A percentile compares a stretch with the other conserved stretches of the same genome.
Evolutionary conservation across 1,140 invertebrate genomes (phyloP).

Genomic region (Brachionus plicatilis): DNA sequence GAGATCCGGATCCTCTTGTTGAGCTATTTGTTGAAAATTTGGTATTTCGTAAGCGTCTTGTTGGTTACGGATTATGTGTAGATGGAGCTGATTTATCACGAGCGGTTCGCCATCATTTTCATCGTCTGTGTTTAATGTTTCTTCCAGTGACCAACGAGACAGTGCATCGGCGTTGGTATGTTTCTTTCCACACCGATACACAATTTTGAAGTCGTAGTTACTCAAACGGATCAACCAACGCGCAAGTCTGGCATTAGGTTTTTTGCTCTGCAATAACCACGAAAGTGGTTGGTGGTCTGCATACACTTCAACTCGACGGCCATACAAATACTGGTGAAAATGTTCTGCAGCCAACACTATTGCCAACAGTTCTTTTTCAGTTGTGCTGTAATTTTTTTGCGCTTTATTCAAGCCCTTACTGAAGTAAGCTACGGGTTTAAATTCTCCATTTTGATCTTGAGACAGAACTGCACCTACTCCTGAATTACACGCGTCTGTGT

Average conservation of each 20-base stretch:
- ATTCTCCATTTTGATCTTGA: too few relatives aligned
- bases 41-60: too few relatives aligned
- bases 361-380: too few relatives aligned
- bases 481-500: conserved; percentile 55
- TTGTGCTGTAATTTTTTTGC: too few relatives aligned
- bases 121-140: not conserved
- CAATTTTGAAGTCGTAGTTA: not conserved
- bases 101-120: not conserved
- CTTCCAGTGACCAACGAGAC: conserved; percentile 37
- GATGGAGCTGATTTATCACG: too few relatives aligned
- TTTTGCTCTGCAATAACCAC: conserved; percentile 46
- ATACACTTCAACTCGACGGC: conserved; percentile 52
- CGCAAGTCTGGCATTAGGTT: not conserved
- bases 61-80: too few relatives aligned
- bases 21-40: too few relatives aligned
- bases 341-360: too few relatives aligned
- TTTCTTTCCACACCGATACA: not conserved
- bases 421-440: too few relatives aligned
- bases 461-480: conserved; percentile 54
- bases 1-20: too few relatives aligned
- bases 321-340: conserved; percentile 54
- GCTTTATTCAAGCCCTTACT: too few relatives aligned
- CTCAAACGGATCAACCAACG: not conserved
- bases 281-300: conserved; percentile 58
- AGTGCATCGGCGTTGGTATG: conserved; percentile 36